phyloP scores from a whole-genome alignment of 64 coral and sea anemone species.

The Montipora sp. region DNA sequence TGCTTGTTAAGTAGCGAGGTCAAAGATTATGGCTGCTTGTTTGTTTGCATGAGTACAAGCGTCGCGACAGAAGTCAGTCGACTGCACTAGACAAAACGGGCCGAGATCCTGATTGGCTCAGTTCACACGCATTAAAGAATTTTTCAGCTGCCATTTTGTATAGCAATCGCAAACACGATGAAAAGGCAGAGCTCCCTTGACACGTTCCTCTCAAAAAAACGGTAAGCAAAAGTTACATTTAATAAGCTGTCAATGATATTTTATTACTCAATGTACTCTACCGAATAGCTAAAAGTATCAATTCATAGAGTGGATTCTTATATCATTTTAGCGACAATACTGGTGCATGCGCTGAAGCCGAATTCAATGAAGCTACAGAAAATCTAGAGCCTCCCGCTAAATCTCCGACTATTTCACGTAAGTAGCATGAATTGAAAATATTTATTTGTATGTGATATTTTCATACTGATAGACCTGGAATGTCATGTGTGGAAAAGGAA shows the following conservation, averaged over 20 bases:
- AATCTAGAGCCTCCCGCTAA: too few relatives aligned
- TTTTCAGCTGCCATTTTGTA: too few relatives aligned
- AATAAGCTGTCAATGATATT: conserved; percentile 81
- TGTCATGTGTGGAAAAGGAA: too few relatives aligned
- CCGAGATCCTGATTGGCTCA: conserved; percentile 57
- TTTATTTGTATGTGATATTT: too few relatives aligned
- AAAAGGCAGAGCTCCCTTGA: conserved; percentile 83
- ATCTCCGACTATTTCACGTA: too few relatives aligned
- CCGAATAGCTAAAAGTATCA: conserved; percentile 86
- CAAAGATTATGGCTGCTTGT: too few relatives aligned
- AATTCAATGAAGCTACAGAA: too few relatives aligned
- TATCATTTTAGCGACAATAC: conserved; percentile 75
- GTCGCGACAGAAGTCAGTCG: conserved; percentile 16
- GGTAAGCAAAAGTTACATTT: conserved; percentile 73
- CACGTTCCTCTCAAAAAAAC: conserved; percentile 86
- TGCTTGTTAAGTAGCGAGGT: too few relatives aligned
- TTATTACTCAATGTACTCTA: conserved; percentile 49
- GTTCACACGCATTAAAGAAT: background rate
- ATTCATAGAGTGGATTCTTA: conserved; percentile 40
- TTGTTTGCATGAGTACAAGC: background rate
- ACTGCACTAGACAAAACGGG: conserved; percentile 7
- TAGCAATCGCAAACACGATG: conserved; percentile 58
- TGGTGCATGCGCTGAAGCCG: conserved; percentile 1
- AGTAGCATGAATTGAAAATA: too few relatives aligned
- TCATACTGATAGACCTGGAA: too few relatives aligned